These are phyloP conservation scores for Drosophila busckii DNA, from an alignment of 1,140 invertebrate species.

Conservation along the genomic window DNA sequence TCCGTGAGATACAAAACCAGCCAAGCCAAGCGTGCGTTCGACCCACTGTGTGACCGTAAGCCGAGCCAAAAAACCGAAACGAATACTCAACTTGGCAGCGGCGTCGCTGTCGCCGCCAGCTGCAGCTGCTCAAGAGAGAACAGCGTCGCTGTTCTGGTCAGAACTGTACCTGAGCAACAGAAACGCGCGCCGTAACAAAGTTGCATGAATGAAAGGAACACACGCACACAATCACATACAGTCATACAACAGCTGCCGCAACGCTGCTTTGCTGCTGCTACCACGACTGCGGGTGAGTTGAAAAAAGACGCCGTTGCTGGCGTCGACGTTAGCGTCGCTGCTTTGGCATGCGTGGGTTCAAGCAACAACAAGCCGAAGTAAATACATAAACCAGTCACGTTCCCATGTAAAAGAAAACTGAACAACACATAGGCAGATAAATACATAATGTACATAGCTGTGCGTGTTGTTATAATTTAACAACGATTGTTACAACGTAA, in stretches of 20 bases:
- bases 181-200: conserved; percentile 46
- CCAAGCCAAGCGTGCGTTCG: conserved; percentile 62
- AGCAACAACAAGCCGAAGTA: conserved; percentile 38
- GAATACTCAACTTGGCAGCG: no score
- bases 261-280: no score
- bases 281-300: conserved; percentile 4
- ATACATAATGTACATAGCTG: neutral
- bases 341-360: conserved; percentile 54
- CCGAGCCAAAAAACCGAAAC: conserved; percentile 27
- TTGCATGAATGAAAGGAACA: conserved; percentile 68
- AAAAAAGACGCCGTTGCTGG: conserved; percentile 55
- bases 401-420: conserved; percentile 50
- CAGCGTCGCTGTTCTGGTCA: conserved; percentile 19
- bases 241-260: conserved; percentile 53
- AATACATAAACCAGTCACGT: conserved; percentile 60
- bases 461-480: conserved; percentile 35
- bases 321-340: conserved; percentile 29
- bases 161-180: conserved; percentile 74
- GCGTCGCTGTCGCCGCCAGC: conserved; percentile 24
- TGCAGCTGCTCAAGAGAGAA: no score
- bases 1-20: conserved; percentile 58
- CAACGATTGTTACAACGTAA: conserved; percentile 56
- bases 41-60: conserved; percentile 44
- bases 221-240: conserved; percentile 23
- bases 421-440: conserved; percentile 37